Evolutionary conservation across 2,113 vertebrate species (phyloP).

Genomic region (Lycocorax pyrrhopterus): DNA sequence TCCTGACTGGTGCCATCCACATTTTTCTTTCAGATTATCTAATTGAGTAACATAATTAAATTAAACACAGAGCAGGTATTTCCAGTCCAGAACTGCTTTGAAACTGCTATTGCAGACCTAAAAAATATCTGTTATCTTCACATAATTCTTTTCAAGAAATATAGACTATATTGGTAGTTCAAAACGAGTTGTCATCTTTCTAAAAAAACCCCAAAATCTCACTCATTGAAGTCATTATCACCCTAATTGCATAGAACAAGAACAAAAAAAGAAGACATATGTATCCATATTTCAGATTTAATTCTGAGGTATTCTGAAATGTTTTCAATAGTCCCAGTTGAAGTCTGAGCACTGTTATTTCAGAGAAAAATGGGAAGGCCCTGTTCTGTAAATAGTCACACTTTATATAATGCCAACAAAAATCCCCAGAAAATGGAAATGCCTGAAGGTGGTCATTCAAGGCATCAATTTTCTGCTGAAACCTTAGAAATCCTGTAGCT

Average conservation of each 20-base stretch:
- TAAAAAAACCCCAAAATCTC: neutral
- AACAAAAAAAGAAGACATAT: neutral
- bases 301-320: neutral
- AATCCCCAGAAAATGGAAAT: neutral
- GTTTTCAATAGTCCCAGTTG: neutral
- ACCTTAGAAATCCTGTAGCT: neutral
- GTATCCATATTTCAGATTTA: neutral
- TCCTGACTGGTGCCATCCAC: neutral
- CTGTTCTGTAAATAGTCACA: neutral
- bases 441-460: neutral
- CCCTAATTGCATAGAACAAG: neutral
- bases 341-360: neutral
- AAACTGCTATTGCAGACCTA: neutral
- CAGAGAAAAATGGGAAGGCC: neutral
- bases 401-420: neutral
- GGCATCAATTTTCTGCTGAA: neutral
- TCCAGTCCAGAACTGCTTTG: neutral
- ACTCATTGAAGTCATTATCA: neutral
- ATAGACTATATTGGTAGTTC: neutral
- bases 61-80: neutral
- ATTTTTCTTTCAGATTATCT: neutral
- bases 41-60: slow-evolving; percentile 27
- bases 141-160: neutral
- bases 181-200: neutral
- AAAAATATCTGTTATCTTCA: neutral